These are phyloP conservation scores for Fragum sueziense DNA, from an alignment of 2,888 invertebrate genomes.

Conservation along the genomic window DNA sequence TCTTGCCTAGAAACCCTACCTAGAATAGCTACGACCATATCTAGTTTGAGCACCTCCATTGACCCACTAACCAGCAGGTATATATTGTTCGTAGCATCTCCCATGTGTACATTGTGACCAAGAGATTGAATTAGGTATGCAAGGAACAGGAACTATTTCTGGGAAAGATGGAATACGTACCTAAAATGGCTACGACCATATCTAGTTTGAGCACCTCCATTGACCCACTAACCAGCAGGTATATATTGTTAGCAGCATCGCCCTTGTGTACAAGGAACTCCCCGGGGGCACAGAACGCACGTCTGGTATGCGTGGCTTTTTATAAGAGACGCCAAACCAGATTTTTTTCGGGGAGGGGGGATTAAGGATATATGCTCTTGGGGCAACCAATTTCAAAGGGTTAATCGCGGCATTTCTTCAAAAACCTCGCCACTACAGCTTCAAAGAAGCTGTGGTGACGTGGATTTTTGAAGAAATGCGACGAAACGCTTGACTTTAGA, in stretches of 20 bases:
- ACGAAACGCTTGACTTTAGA: no score
- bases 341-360: no score
- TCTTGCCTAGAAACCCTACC: slow-evolving; percentile 95
- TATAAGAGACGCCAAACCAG: slow-evolving; percentile 96
- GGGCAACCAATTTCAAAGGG: no score
- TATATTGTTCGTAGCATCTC: slow-evolving; percentile 95
- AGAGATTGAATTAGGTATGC: no score
- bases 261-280: slow-evolving; percentile 97
- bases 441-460: slow-evolving; percentile 99
- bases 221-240: slow-evolving; percentile 97
- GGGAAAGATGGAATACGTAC: slow-evolving; percentile 88
- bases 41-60: slow-evolving; percentile 98
- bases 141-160: no score
- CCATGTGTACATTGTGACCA: slow-evolving; percentile 97
- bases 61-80: slow-evolving; percentile 98
- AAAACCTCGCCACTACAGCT: no score
- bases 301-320: slow-evolving; percentile 94
- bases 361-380: no score
- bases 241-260: slow-evolving; percentile 95
- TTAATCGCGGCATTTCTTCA: no score
- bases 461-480: no score
- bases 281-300: slow-evolving; percentile 97
- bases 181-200: slow-evolving; percentile 98
- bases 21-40: slow-evolving; percentile 97
- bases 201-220: slow-evolving; percentile 98